Evolutionary conservation across 2,113 vertebrate genomes (phyloP), one percentile per base, ranked within the genome.

Genomic region (Acrocephalus arundinaceus): DNA sequence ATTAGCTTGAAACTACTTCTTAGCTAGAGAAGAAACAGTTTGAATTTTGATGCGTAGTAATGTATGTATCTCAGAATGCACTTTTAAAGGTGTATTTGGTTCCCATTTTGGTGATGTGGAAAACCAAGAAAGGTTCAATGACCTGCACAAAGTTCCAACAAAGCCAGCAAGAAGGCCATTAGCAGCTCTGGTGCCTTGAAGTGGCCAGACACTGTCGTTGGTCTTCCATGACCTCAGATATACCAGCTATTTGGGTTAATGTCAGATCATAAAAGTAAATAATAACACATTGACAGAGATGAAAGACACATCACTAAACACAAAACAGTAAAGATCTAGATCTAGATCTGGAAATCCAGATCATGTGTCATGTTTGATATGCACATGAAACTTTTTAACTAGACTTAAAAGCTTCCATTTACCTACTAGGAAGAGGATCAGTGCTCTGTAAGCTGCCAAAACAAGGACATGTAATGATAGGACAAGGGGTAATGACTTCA

Each of bases 1-100:
- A 89, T 97, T 96, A 97, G 86, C 86, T 97, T 89, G 37, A 77
- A 93, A 90, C 75, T 76, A 66, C 51, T 90, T 39, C 73, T 94
- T 90, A 83, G 55, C 31, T 70, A 66, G n/a, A 94, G 57, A 8
- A 88, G 25, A 94, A 93, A 89, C 31, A 85, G 63, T 57, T 27
- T 90, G 67, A 87, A 61, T 83, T 74, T 84, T 86, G 24, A 75
- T 45, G 23, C 6, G 4, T 30, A 78, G 45, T 13, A 23, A 65
- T 15, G 39, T 49, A 79, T 10, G 35, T 84, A 10, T 93, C 48
- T 77, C 30, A 74, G 85, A 94, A 76, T 10, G 31, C 49, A 61
- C 54, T 89, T 82, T 57, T 24, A 1, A 25, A 82, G 49, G 21
- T n/a, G 1, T 28, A 71, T 46, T 92, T 59, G 17, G 43, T 62